Conservation (phyloP, 2,888 invertebrate genomes). For the Sinotaia quadrata region DNA sequence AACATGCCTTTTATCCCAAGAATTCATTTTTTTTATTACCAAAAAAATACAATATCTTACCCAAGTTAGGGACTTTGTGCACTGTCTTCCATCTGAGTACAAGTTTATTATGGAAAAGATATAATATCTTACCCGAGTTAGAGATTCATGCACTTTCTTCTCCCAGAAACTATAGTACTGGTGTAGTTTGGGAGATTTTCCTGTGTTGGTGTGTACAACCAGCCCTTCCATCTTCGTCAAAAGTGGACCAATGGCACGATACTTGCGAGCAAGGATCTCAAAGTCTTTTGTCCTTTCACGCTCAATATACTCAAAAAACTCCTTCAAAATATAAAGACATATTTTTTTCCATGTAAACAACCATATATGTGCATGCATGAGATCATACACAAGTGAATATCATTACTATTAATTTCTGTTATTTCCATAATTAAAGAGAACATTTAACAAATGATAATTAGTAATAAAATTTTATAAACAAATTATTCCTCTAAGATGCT, state of each 20-base stretch:
- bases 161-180: conserved; percentile 89
- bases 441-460: no score
- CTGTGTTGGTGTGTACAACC: conserved; percentile 85
- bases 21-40: no score
- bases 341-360: no score
- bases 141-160: conserved; percentile 81
- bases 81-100: background rate
- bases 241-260: conserved; percentile 85
- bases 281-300: conserved; percentile 80
- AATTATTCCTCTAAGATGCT: no score
- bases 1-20: no score
- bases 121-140: conserved; percentile 75
- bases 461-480: no score
- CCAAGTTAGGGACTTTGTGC: no score
- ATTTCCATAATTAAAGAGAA: background rate
- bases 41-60: no score
- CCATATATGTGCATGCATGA: background rate
- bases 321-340: conserved; percentile 70
- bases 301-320: conserved; percentile 83
- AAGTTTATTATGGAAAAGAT: no score
- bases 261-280: conserved; percentile 81
- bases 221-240: conserved; percentile 89
- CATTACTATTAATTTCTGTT: background rate
- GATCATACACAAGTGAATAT: background rate
- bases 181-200: conserved; percentile 81